phyloP scores from a whole-genome alignment of 2,888 invertebrate species.

The Helleia helle region DNA sequence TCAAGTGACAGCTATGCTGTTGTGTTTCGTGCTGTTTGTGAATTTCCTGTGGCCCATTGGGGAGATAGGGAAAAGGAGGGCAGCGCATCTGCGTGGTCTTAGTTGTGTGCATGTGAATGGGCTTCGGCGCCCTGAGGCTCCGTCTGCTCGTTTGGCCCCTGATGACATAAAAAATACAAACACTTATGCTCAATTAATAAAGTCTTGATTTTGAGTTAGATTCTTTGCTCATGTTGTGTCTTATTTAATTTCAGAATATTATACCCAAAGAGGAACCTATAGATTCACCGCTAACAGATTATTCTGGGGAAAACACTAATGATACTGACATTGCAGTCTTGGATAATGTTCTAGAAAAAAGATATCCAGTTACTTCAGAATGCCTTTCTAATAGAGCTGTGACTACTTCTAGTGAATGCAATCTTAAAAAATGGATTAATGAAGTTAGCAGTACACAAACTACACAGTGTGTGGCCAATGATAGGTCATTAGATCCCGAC shows the following conservation, averaged over 20 bases:
- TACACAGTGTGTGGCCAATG: conserved; percentile 39
- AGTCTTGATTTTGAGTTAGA: too few relatives aligned
- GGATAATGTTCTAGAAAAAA: conserved; percentile 45
- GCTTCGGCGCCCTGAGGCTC: too few relatives aligned
- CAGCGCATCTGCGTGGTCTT: too few relatives aligned
- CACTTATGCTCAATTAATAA: too few relatives aligned
- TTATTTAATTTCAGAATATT: conserved; percentile 39
- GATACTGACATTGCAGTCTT: conserved; percentile 54
- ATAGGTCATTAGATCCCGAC: conserved; percentile 37
- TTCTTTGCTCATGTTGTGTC: background rate
- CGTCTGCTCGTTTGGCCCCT: too few relatives aligned
- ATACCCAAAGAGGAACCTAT: conserved; percentile 57
- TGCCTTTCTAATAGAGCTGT: conserved; percentile 34
- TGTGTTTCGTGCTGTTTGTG: too few relatives aligned
- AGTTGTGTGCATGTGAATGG: too few relatives aligned
- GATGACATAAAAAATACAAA: too few relatives aligned
- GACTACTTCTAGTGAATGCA: conserved; percentile 33
- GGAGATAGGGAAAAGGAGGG: too few relatives aligned
- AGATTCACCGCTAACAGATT: conserved; percentile 57
- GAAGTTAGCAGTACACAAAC: conserved; percentile 67
- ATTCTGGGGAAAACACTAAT: conserved; percentile 56
- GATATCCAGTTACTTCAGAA: conserved; percentile 37
- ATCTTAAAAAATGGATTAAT: conserved; percentile 50
- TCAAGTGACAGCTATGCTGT: too few relatives aligned
- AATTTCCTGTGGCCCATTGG: too few relatives aligned